Conservation (phyloP, 1,140 invertebrate species). For the Drosophila murphyi region DNA sequence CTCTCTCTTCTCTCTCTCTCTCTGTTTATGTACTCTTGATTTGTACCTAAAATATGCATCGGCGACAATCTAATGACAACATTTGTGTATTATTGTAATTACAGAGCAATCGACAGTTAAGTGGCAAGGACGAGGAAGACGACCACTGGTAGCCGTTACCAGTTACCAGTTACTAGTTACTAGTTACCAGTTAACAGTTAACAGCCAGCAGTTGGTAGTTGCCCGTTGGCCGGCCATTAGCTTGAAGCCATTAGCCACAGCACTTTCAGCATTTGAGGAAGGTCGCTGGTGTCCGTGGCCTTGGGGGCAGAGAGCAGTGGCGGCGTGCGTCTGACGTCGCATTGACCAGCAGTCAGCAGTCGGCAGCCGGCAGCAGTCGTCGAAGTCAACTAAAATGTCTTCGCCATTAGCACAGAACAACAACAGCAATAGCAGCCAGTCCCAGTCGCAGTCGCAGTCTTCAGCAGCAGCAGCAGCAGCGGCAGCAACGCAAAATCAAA, state of each 20-base stretch:
- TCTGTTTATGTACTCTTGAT: no score
- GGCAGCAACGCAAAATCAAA: slow-evolving; percentile 43
- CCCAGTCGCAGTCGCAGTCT: slow-evolving; percentile 53
- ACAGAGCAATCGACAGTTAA: slow-evolving; percentile 15
- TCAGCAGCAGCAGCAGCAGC: slow-evolving; percentile 39
- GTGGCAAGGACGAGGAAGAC: slow-evolving; percentile 1
- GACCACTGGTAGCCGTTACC: not conserved
- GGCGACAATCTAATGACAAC: not conserved
- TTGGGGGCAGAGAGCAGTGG: slow-evolving; percentile 18
- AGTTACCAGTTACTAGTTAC: not conserved
- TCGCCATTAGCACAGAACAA: slow-evolving; percentile 74
- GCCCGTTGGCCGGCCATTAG: not conserved
- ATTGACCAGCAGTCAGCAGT: slow-evolving; percentile 24
- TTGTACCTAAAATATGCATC: not conserved
- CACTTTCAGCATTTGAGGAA: slow-evolving; percentile 1
- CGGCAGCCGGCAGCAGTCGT: slow-evolving; percentile 14
- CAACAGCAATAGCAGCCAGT: slow-evolving; percentile 66
- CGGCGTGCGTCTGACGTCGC: slow-evolving; percentile 35
- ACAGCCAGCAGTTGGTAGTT: not conserved
- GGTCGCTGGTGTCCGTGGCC: slow-evolving; percentile 1
- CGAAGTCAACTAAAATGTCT: slow-evolving; percentile 59
- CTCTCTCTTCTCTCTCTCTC: no score
- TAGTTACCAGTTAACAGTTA: no score
- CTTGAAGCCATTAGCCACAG: not conserved
- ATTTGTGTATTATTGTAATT: slow-evolving; percentile 17